These are phyloP conservation scores for roundworm (Caenorhabditis elegans) DNA, from an alignment of 1,140 invertebrate species.

Conservation along the genomic window DNA sequence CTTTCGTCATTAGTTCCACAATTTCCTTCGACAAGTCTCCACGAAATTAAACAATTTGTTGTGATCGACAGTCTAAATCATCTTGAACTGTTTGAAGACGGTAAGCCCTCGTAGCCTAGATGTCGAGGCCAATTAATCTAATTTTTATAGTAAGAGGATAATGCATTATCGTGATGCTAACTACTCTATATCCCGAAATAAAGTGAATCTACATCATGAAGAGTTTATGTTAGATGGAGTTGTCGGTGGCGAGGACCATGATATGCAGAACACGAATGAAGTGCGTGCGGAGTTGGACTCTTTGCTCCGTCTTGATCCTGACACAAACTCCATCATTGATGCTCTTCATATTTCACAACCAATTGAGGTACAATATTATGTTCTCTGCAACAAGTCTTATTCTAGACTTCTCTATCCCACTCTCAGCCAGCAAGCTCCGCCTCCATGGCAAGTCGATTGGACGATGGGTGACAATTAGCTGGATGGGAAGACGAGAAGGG, in stretches of 20 bases:
- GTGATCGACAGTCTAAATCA: neutral
- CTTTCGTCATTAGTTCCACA: neutral
- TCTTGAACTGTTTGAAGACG: neutral
- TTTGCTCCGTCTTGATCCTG: neutral
- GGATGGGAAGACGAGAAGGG: neutral
- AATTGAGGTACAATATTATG: neutral
- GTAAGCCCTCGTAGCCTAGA: neutral
- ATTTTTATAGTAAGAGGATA: neutral
- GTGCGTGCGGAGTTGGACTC: neutral
- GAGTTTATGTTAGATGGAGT: neutral
- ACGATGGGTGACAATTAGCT: conserved; percentile 4
- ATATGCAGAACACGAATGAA: neutral
- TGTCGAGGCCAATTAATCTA: neutral
- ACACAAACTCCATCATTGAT: neutral
- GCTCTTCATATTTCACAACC: neutral
- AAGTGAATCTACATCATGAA: neutral
- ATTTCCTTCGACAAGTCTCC: too few species aligned
- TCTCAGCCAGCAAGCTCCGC: neutral
- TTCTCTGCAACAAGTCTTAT: too few species aligned
- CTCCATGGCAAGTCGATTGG: neutral
- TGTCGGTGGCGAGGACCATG: too few species aligned
- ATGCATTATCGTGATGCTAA: neutral
- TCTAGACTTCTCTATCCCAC: neutral
- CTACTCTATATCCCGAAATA: neutral
- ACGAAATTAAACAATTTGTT: too few species aligned